Base-by-base conservation (phyloP, 2,888 invertebrate genomes). In the Apotomis turbidana region DNA sequence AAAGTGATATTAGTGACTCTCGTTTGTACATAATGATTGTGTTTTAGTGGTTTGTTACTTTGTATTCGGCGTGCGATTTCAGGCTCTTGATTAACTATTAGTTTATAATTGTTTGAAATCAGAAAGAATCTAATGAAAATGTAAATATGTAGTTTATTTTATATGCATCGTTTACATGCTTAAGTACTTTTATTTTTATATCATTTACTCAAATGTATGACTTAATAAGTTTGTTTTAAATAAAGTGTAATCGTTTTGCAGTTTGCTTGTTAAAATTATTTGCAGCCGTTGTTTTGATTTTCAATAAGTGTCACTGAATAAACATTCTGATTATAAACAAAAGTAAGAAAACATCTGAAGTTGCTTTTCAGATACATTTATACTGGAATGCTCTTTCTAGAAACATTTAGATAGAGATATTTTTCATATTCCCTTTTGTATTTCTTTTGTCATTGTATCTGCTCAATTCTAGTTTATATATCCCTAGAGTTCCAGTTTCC, bases 101-200 rank as follows among this genome's bases (percentile, higher is more conserved):
- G 12, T 51, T 68, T 74, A 68, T 70, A 75, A 75, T 77, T 74
- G 75, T 78, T 79, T 78, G 78, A 78, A 69, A 78, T 82, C 75
- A 78, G 80, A 82, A 80, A 83, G 81, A 77, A 78, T 79, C 71
- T 81, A 80, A 81, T 79, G 70, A 76, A 80, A 85, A 88, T 79
- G 90, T 91, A 90, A 86, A 90, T 90, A 72, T 62, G 71, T 68
- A 90, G 77, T 87, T 85, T 84, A 84, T 88, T 90, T 90, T 90
- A 88, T 90, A 85, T 82, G 83, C 76, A 86, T 89, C 87, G 85
- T 87, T 87, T 89, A 88, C 84, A 86, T 82, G 82, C 85, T 83
- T 27, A 41, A 41, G 41, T 41, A 83, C 81, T 83, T 85, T 87
- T 86, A 85, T 88, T 89, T 88, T 86, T 88, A 85, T 89, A 87